Evolutionary conservation across 2,113 vertebrate species (phyloP).

Genomic region (Halichoerus grypus): DNA sequence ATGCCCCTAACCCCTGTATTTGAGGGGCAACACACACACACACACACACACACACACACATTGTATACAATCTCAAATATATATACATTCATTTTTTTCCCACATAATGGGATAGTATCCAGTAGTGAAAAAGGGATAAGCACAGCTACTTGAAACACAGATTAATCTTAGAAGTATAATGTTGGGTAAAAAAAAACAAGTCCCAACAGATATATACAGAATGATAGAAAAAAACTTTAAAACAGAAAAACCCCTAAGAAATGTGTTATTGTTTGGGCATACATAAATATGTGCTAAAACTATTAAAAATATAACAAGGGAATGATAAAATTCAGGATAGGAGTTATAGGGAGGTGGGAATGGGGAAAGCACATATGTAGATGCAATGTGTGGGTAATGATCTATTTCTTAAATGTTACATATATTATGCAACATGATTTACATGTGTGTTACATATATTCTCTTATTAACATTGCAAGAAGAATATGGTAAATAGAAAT

Average conservation of each 20-base stretch:
- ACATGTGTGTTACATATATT: background rate
- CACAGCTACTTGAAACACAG: background rate
- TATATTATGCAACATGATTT: conserved; percentile 29
- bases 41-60: background rate
- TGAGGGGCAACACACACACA: background rate
- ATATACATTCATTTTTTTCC: background rate
- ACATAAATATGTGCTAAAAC: background rate
- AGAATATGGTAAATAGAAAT: conserved; percentile 11
- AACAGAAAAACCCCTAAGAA: background rate
- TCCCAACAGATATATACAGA: background rate
- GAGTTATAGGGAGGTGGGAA: background rate
- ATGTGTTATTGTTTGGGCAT: background rate
- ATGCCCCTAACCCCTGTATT: background rate
- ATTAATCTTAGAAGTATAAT: background rate
- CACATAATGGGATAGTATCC: background rate
- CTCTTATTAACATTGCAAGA: conserved; percentile 2
- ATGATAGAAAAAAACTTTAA: background rate
- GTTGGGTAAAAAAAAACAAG: background rate
- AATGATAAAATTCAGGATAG: background rate
- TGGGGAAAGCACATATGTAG: background rate
- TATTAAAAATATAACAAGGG: background rate
- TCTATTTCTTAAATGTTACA: background rate
- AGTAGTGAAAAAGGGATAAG: background rate
- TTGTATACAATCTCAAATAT: background rate
- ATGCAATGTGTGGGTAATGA: background rate